Evolutionary conservation across 1,140 invertebrate genomes (phyloP).

Genomic region (Cylas formicarius): DNA sequence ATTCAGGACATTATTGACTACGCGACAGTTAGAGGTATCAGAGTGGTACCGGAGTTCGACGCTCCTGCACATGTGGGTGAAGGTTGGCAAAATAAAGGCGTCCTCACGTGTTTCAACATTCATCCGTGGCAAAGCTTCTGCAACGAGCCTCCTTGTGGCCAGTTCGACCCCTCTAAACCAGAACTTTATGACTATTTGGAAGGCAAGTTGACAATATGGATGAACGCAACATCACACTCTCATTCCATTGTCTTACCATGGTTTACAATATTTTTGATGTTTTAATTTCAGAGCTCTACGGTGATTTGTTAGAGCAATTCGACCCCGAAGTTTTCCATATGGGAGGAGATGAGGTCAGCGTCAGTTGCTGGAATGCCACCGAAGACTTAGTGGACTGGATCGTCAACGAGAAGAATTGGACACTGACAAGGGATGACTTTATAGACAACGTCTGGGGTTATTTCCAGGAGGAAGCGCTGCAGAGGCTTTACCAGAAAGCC

Average conservation of each 20-base stretch:
- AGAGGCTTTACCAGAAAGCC: conserved; percentile 41
- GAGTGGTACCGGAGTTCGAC: conserved; percentile 66
- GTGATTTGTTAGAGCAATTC: conserved; percentile 53
- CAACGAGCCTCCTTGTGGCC: conserved; percentile 77
- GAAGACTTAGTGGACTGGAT: conserved; percentile 60
- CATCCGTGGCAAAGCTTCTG: conserved; percentile 66
- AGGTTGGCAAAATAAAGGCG: conserved; percentile 74
- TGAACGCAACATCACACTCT: conserved; percentile 45
- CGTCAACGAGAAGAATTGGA: conserved; percentile 47
- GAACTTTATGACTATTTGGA: conserved; percentile 62
- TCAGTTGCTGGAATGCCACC: conserved; percentile 60
- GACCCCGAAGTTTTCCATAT: conserved; percentile 66
- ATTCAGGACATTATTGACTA: conserved; percentile 57
- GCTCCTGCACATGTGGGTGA: conserved; percentile 72
- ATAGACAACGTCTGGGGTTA: conserved; percentile 49
- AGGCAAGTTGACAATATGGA: conserved; percentile 60
- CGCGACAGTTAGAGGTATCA: conserved; percentile 59
- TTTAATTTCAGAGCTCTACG: conserved; percentile 44
- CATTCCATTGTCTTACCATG: neutral
- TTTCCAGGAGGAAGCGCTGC: conserved; percentile 48
- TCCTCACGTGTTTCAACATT: conserved; percentile 64
- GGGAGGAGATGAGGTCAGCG: conserved; percentile 73
- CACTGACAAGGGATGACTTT: conserved; percentile 54
- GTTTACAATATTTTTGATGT: neutral
- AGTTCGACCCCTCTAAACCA: conserved; percentile 72